A percentile compares a stretch with the other conserved stretches of the same genome.
phyloP scores from a whole-genome alignment of 1,140 invertebrate genomes.

The Belonocnema kinseyi region DNA sequence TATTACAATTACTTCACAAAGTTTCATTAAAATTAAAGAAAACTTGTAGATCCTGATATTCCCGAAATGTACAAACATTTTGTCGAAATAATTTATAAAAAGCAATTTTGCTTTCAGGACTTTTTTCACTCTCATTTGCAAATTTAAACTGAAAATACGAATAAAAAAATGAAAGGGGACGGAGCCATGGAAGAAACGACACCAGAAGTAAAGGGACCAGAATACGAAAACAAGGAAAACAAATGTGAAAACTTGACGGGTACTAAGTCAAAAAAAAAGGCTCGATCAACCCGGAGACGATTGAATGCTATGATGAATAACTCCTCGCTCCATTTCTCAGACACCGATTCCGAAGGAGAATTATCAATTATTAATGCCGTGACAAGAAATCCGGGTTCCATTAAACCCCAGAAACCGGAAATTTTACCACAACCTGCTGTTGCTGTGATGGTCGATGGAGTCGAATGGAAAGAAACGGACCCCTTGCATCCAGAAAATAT shows the following conservation, averaged over 20 bases:
- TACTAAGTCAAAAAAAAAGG: slow-evolving; percentile 66
- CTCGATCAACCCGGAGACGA: slow-evolving; percentile 63
- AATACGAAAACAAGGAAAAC: neutral
- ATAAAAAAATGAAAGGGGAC: too few species aligned
- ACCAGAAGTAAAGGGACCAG: neutral
- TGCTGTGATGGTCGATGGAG: slow-evolving; percentile 61
- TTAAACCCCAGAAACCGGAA: neutral
- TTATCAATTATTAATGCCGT: slow-evolving; percentile 48
- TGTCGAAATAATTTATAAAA: neutral
- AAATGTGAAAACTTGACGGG: slow-evolving; percentile 37
- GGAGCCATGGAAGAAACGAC: too few species aligned
- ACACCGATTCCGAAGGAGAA: slow-evolving; percentile 73
- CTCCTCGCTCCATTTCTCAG: slow-evolving; percentile 70
- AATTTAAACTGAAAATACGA: neutral
- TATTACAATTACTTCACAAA: too few species aligned
- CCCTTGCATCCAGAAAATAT: neutral
- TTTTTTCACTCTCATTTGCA: neutral
- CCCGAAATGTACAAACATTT: too few species aligned
- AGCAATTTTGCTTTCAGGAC: slow-evolving; percentile 1
- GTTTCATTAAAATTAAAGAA: too few species aligned
- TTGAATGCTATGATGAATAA: slow-evolving; percentile 71
- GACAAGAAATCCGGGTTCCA: neutral
- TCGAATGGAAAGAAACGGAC: slow-evolving; percentile 33
- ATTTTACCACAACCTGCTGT: slow-evolving; percentile 57
- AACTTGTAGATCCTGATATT: too few species aligned